Evolutionary conservation across 2,797 vertebrate species (phyloP).

Genomic region (Poeciliopsis infans): DNA sequence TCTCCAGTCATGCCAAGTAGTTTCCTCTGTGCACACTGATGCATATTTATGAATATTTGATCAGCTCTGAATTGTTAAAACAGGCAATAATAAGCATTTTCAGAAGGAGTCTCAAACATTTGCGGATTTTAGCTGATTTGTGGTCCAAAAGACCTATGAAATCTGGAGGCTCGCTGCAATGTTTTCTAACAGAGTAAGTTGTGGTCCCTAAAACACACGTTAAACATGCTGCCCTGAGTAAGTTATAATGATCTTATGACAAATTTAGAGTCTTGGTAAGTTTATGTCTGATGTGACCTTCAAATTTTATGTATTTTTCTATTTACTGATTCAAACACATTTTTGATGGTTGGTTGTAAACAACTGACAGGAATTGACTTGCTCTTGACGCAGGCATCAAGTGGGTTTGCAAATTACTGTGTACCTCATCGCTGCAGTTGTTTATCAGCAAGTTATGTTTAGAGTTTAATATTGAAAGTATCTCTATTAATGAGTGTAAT

Average conservation of each 20-base stretch:
- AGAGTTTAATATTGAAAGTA: not conserved
- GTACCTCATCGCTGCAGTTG: not conserved
- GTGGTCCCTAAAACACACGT: too few relatives aligned
- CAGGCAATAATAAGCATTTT: not conserved
- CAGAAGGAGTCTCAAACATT: not conserved
- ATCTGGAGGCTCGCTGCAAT: not conserved
- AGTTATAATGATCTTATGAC: not conserved
- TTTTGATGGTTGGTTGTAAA: not conserved
- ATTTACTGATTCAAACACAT: not conserved
- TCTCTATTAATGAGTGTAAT: not conserved
- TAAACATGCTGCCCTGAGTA: not conserved
- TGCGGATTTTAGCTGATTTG: not conserved
- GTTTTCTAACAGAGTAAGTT: not conserved
- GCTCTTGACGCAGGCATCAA: too few relatives aligned
- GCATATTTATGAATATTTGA: not conserved
- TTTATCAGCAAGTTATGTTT: not conserved
- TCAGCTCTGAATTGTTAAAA: not conserved
- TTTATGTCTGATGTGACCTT: not conserved
- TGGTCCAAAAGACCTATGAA: not conserved
- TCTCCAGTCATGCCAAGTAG: not conserved
- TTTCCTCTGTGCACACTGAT: not conserved
- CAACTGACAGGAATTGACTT: not conserved
- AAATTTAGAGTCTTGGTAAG: not conserved
- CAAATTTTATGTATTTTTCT: not conserved
- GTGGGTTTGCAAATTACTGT: not conserved